Evolutionary conservation across 2,888 invertebrate species (phyloP).

Genomic region (Bellardia pandia): DNA sequence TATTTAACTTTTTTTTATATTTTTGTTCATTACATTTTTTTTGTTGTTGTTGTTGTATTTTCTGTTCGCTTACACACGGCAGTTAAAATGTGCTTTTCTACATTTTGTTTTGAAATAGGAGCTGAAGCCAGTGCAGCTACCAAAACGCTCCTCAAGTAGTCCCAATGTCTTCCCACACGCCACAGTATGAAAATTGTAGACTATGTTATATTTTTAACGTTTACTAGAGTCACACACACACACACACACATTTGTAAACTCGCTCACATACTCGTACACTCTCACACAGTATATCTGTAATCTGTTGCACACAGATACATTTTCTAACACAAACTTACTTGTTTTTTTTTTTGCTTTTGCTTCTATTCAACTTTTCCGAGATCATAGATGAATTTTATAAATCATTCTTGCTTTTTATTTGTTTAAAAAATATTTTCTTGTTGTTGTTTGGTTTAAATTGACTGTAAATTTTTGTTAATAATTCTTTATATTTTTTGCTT

Average conservation of each 20-base stretch:
- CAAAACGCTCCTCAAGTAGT: conserved; percentile 85
- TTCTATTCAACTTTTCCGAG: conserved; percentile 65
- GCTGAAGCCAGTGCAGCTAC: conserved; percentile 85
- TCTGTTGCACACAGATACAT: conserved; percentile 43
- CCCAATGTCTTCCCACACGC: conserved; percentile 84
- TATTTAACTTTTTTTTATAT: neutral
- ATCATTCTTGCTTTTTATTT: conserved; percentile 10
- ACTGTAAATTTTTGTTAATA: conserved; percentile 4
- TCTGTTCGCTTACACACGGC: conserved; percentile 75
- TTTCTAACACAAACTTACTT: conserved; percentile 68
- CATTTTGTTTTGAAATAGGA: conserved; percentile 84
- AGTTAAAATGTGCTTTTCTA: conserved; percentile 83
- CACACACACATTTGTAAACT: conserved; percentile 51
- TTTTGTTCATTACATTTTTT: conserved; percentile 43
- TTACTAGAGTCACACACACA: conserved; percentile 69
- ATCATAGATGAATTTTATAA: conserved; percentile 58
- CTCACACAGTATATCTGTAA: neutral
- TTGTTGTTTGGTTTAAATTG: neutral
- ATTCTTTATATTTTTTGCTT: neutral
- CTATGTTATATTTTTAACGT: conserved; percentile 72
- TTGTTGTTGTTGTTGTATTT: conserved; percentile 40
- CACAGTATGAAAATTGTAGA: conserved; percentile 72
- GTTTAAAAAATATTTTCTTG: neutral
- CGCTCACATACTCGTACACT: conserved; percentile 51
- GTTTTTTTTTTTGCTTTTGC: conserved; percentile 42